Evolutionary conservation across 2,888 invertebrate genomes (phyloP).

Genomic region (Plemyria rubiginata): DNA sequence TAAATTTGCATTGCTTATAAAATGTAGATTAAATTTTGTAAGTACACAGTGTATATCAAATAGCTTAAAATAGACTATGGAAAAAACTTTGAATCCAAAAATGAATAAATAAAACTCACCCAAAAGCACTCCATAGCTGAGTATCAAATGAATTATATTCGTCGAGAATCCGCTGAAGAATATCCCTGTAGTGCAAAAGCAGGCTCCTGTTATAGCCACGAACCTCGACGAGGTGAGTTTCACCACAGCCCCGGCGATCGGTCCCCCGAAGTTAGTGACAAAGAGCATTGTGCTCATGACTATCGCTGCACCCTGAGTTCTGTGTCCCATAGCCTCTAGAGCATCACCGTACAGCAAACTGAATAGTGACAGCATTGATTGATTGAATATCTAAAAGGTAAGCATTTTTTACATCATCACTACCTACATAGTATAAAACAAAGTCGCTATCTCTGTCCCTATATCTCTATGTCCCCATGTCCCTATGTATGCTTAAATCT

Average conservation of each 20-base stretch:
- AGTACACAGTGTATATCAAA: too few relatives aligned
- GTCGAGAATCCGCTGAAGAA: conserved; percentile 77
- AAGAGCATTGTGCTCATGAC: conserved; percentile 88
- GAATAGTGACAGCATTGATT: conserved; percentile 89
- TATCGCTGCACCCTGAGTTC: conserved; percentile 87
- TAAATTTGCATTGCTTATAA: too few relatives aligned
- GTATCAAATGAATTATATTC: conserved; percentile 71
- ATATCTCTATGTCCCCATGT: too few relatives aligned
- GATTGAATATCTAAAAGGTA: conserved; percentile 86
- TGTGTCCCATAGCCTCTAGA: conserved; percentile 86
- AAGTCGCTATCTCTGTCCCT: too few relatives aligned
- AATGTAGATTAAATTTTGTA: too few relatives aligned
- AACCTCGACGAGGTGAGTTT: conserved; percentile 74
- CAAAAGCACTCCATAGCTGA: conserved; percentile 75
- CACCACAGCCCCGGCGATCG: conserved; percentile 88
- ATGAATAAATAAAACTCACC: too few relatives aligned
- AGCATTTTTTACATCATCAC: not conserved
- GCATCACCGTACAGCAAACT: conserved; percentile 88
- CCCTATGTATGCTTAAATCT: too few relatives aligned
- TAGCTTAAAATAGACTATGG: too few relatives aligned
- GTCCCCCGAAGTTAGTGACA: conserved; percentile 87
- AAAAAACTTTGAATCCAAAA: too few relatives aligned
- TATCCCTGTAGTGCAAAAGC: conserved; percentile 71
- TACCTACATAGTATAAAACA: too few relatives aligned
- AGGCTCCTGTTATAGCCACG: conserved; percentile 72